Evolutionary conservation across 2,797 vertebrate species (phyloP).

Genomic region (Leuciscus waleckii): DNA sequence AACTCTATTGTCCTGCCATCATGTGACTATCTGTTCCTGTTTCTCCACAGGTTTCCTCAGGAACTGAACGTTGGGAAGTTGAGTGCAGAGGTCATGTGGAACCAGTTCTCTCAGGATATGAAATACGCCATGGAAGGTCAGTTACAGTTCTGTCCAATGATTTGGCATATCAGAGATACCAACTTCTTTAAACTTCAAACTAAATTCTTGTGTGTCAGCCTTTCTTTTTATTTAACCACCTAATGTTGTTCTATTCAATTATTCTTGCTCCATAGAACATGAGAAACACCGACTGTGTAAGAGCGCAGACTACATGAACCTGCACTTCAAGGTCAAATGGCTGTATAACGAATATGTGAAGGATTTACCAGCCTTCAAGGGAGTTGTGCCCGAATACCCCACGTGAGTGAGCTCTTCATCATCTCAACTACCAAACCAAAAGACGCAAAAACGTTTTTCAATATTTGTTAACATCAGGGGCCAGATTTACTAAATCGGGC

Average conservation of each 20-base stretch:
- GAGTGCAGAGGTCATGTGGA: constrained; percentile 98
- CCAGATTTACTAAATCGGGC: too few species aligned
- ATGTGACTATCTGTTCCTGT: constrained; percentile 57
- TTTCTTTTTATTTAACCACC: neutral
- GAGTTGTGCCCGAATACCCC: constrained; percentile 90
- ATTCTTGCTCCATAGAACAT: constrained; percentile 81
- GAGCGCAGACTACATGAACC: constrained; percentile 99
- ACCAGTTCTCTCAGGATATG: constrained; percentile 97
- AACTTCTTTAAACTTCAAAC: neutral
- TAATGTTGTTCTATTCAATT: neutral
- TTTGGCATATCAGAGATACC: neutral
- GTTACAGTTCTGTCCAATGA: constrained; percentile 36
- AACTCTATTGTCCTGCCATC: neutral
- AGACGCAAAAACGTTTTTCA: neutral
- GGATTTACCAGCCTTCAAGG: constrained; percentile 87
- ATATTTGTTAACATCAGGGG: neutral
- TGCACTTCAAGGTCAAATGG: constrained; percentile 99
- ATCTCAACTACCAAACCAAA: neutral
- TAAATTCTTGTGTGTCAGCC: neutral
- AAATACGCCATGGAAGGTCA: constrained; percentile 97
- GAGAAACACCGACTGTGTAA: constrained; percentile 94
- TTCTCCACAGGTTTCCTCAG: constrained; percentile 89
- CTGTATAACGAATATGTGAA: constrained; percentile 94
- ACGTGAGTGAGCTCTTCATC: constrained; percentile 80
- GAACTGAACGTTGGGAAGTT: constrained; percentile 96